Evolutionary conservation across 2,797 vertebrate genomes (phyloP), one percentile per base, ranked within the genome.

Genomic region (Allobates femoralis): DNA sequence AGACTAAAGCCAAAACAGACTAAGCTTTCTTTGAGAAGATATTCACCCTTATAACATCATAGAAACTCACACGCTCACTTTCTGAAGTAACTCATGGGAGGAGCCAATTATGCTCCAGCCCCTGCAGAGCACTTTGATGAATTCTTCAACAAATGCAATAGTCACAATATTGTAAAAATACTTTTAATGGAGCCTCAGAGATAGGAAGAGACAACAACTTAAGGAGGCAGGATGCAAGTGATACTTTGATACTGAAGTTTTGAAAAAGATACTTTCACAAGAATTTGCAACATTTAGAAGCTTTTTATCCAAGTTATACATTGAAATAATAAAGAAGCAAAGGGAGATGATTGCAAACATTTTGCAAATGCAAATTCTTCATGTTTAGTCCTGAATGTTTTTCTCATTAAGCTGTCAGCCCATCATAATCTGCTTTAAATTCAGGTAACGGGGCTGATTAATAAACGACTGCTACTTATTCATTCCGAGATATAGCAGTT

Each of bases 401-500:
- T 74, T 62, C 26, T 75, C 73, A 77, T 84, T 67, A 84, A 84
- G 26, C 37, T 75, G 73, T 66, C 73, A 62, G 30, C 32, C 58
- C 55, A 66, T 77, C 41, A 84, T 46, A 53, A 66, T 50, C 41
- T 64, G 41, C 73, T 84, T 84, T 51, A 77, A 21, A 84, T 84
- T 77, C 83, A 66, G 83, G 73, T 77, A 64, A 64, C 55, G 10
- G 7, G 23, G 64, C 58, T 32, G 83, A 77, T 75, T 77, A 84
- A 77, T 77, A 76, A 64, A 84, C 75, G 41, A 53, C 62, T 53
- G 51, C 51, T 50, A 66, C 71, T 84, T 76, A 77, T 77, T 84
- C 76, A 84, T 84, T 84, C 73, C 30, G 2, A 77, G 41, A 21
- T 30, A 77, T 66, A 77, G 62, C 14, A 77, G 6, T 77, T 66